phyloP scores from a whole-genome alignment of 2,888 invertebrate species.

The Mimas tiliae region DNA sequence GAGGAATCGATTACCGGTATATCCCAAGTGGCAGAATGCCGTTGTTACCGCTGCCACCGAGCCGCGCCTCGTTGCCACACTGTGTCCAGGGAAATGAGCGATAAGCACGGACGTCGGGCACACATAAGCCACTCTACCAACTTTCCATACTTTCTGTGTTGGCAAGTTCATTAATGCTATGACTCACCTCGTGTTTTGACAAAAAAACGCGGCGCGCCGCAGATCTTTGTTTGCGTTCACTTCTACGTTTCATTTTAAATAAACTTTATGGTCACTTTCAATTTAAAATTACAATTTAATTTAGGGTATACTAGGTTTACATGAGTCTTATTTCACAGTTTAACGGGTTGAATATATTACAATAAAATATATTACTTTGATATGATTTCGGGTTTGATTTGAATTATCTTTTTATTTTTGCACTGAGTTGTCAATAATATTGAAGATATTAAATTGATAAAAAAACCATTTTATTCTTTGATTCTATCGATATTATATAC shows the following conservation, averaged over 20 bases:
- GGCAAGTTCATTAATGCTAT: constrained; percentile 21
- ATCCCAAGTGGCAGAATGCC: constrained; percentile 1
- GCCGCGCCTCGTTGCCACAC: neutral
- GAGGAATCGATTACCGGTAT: constrained; percentile 18
- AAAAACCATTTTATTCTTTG: no score
- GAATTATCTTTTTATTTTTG: no score
- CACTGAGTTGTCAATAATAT: no score
- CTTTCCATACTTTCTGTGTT: constrained; percentile 18
- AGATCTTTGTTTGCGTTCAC: constrained; percentile 17
- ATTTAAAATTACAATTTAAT: neutral
- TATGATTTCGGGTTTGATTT: no score
- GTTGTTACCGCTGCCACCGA: neutral
- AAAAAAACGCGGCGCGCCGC: constrained; percentile 17
- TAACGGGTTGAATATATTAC: no score
- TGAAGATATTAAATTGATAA: no score
- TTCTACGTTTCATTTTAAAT: constrained; percentile 20
- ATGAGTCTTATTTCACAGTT: neutral
- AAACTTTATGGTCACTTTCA: neutral
- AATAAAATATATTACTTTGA: no score
- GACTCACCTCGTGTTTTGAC: constrained; percentile 23
- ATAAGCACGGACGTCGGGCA: neutral
- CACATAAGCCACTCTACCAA: constrained; percentile 2
- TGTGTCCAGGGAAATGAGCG: neutral
- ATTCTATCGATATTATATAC: no score
- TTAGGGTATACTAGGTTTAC: neutral